A percentile compares a stretch with the other conserved stretches of the same genome.
phyloP scores from a whole-genome alignment of 2,888 invertebrate genomes.

The Epinotia demarniana region DNA sequence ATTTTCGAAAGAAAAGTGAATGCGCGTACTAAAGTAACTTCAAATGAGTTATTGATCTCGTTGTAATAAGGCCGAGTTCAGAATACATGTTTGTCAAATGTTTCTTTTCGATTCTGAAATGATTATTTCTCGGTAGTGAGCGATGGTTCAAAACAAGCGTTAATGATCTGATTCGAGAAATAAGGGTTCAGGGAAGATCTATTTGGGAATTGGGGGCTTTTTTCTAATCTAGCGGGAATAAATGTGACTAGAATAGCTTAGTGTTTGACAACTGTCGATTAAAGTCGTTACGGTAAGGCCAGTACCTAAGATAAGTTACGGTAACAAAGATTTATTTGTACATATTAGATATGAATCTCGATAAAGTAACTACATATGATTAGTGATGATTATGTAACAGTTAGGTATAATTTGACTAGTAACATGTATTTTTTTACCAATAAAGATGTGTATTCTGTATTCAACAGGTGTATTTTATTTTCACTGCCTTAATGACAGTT shows the following conservation, averaged over 20 bases:
- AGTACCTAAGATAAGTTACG: background rate
- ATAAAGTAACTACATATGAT: no score
- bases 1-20: conserved; percentile 29
- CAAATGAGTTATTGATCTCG: background rate
- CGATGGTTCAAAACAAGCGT: conserved; percentile 38
- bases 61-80: conserved; percentile 10
- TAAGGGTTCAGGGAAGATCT: conserved; percentile 38
- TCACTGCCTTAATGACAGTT: no score
- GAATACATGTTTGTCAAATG: background rate
- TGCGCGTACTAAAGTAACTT: background rate
- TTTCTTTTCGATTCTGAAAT: conserved; percentile 11
- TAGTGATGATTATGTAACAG: no score
- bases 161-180: conserved; percentile 42
- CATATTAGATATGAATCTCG: background rate
- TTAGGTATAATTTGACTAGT: no score
- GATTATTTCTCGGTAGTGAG: conserved; percentile 31
- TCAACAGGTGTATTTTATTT: no score
- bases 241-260: conserved; percentile 28
- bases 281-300: conserved; percentile 7
- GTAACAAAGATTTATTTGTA: background rate
- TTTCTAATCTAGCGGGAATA: conserved; percentile 32
- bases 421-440: no score
- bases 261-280: conserved; percentile 31
- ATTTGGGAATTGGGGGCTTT: conserved; percentile 25
- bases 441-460: no score